Evolutionary conservation across 2,888 invertebrate genomes (phyloP).

Genomic region (Mesoligia furuncula): DNA sequence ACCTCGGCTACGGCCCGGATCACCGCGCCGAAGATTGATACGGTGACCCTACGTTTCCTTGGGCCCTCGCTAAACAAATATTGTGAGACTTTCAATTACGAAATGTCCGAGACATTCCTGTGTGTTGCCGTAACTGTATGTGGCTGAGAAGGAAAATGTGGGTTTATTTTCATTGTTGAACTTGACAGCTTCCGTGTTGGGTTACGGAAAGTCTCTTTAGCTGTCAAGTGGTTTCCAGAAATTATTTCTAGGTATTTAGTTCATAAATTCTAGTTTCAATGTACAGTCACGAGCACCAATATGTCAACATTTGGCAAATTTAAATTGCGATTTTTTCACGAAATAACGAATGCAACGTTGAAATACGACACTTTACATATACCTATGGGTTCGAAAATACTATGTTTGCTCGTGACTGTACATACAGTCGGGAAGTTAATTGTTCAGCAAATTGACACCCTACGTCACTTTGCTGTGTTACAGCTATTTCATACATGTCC

Average conservation of each 20-base stretch:
- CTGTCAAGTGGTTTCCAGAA: background rate
- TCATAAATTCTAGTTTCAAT: background rate
- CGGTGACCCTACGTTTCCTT: conserved; percentile 63
- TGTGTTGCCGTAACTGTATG: conserved; percentile 16
- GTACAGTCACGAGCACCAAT: no score
- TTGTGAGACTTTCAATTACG: conserved; percentile 59
- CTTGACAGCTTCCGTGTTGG: conserved; percentile 26
- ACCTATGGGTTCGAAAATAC: no score
- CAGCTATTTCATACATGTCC: no score
- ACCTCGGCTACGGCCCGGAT: conserved; percentile 59
- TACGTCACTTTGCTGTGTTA: no score
- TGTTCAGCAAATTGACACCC: background rate
- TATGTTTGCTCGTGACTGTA: no score
- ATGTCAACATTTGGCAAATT: no score
- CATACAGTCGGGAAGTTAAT: no score
- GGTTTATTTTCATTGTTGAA: conserved; percentile 36
- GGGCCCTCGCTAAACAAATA: conserved; percentile 56
- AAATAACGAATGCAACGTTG: no score
- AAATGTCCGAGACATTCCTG: conserved; percentile 45
- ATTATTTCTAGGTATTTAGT: background rate
- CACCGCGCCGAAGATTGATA: conserved; percentile 68
- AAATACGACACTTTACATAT: no score
- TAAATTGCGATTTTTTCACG: no score
- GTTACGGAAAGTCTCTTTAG: conserved; percentile 6
- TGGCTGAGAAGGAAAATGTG: conserved; percentile 23